Evolutionary conservation across 2,797 vertebrate species (phyloP).

Genomic region (Kryptolebias ocellatus): DNA sequence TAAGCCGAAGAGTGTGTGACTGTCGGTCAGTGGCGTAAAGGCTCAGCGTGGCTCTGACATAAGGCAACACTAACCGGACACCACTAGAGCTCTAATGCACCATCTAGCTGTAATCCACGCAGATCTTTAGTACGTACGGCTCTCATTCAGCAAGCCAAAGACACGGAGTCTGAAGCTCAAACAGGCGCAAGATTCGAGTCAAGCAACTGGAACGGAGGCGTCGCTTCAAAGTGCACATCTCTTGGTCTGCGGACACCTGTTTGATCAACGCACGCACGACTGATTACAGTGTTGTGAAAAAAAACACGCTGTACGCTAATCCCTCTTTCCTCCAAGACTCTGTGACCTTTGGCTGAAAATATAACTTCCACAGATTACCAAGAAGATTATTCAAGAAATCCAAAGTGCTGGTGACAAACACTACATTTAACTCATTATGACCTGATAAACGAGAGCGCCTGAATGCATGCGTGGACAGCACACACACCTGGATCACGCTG

Average conservation of each 20-base stretch:
- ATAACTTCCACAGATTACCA: conserved; percentile 13
- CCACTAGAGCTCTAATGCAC: conserved; percentile 29
- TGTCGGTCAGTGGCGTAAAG: conserved; percentile 41
- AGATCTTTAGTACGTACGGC: conserved; percentile 4
- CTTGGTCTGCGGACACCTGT: conserved; percentile 24
- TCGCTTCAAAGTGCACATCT: not conserved
- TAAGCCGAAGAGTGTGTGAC: conserved; percentile 60
- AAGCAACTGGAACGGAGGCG: conserved; percentile 2
- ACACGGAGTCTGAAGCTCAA: not conserved
- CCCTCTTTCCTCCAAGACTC: conserved; percentile 46
- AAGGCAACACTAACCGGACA: conserved; percentile 45
- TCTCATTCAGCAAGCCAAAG: conserved; percentile 31
- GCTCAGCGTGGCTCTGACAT: conserved; percentile 44
- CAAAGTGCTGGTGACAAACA: conserved; percentile 5
- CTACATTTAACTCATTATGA: not conserved
- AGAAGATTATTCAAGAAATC: not conserved
- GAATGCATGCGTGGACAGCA: not conserved
- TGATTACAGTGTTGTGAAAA: conserved; percentile 69
- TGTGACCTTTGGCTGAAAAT: conserved; percentile 54
- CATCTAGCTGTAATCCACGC: conserved; percentile 45
- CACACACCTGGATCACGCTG: no score
- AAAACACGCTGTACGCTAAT: conserved; percentile 52
- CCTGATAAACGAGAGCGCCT: not conserved
- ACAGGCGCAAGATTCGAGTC: not conserved
- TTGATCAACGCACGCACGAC: conserved; percentile 46